These are phyloP conservation scores for Parazoanthus atlanticus DNA, from an alignment of 92 coral and sea anemone genomes.

Conservation along the genomic window DNA sequence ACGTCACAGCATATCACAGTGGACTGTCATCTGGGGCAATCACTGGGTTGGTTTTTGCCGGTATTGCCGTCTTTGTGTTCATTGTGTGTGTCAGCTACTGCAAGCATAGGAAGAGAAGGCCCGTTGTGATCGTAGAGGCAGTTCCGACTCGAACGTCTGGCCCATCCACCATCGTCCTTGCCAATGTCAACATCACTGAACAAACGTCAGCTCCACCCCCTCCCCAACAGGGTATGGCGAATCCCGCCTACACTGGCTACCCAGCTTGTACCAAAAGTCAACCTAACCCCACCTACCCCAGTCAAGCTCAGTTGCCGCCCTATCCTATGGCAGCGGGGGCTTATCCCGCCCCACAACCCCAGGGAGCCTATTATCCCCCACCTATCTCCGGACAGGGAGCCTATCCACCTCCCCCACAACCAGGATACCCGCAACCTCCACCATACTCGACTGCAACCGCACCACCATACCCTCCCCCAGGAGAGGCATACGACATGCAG, in stretches of 20 bases:
- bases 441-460: background rate
- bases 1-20: background rate
- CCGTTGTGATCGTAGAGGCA: background rate
- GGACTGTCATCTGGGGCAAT: background rate
- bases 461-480: background rate
- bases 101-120: background rate
- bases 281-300: background rate
- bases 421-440: background rate
- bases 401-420: background rate
- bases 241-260: background rate
- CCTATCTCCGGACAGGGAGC: background rate
- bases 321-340: background rate
- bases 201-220: background rate
- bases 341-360: background rate
- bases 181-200: background rate
- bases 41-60: conserved; percentile 2
- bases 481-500: background rate
- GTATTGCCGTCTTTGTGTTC: background rate
- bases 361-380: background rate
- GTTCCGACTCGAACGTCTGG: background rate
- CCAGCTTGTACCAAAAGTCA: background rate
- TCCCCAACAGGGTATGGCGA: background rate
- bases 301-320: background rate
- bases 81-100: background rate
- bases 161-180: background rate